Conservation (phyloP, 2,888 invertebrate genomes). For the Ichneumoninae sp. region DNA sequence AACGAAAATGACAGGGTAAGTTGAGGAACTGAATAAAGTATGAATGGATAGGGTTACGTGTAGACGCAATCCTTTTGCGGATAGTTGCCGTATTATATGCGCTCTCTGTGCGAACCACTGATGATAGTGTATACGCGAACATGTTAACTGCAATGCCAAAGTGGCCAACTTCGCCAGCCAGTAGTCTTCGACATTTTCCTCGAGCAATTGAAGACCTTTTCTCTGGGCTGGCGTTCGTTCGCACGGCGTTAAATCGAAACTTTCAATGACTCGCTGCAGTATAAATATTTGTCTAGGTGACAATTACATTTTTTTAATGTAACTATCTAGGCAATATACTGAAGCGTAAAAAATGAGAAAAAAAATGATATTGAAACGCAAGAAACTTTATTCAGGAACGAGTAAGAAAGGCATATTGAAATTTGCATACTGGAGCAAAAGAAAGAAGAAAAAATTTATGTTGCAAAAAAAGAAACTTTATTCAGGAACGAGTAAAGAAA, state of each 20-base stretch:
- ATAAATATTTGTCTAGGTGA: not conserved
- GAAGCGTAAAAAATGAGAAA: not conserved
- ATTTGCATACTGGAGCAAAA: not conserved
- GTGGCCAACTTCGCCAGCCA: slow-evolving; percentile 17
- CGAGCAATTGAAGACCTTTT: slow-evolving; percentile 7
- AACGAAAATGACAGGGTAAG: slow-evolving; percentile 48
- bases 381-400: not conserved
- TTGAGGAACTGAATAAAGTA: slow-evolving; percentile 50
- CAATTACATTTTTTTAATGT: not conserved
- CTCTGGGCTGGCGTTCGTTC: not conserved
- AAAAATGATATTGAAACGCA: not conserved
- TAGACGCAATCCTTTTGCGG: slow-evolving; percentile 10
- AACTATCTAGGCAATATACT: not conserved
- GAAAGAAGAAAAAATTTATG: not conserved
- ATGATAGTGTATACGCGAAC: slow-evolving; percentile 39
- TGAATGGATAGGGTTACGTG: slow-evolving; percentile 38
- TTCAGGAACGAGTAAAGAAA: not conserved
- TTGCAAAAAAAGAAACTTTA: not conserved
- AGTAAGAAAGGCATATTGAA: not conserved
- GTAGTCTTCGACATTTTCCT: slow-evolving; percentile 36
- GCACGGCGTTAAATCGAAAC: not conserved
- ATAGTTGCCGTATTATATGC: slow-evolving; percentile 22
- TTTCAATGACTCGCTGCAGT: not conserved
- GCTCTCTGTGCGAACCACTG: slow-evolving; percentile 1
- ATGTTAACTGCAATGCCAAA: slow-evolving; percentile 35